These are phyloP conservation scores for Myoxocephalus aenaeus DNA, from an alignment of 2,797 vertebrate genomes.

Conservation along the genomic window DNA sequence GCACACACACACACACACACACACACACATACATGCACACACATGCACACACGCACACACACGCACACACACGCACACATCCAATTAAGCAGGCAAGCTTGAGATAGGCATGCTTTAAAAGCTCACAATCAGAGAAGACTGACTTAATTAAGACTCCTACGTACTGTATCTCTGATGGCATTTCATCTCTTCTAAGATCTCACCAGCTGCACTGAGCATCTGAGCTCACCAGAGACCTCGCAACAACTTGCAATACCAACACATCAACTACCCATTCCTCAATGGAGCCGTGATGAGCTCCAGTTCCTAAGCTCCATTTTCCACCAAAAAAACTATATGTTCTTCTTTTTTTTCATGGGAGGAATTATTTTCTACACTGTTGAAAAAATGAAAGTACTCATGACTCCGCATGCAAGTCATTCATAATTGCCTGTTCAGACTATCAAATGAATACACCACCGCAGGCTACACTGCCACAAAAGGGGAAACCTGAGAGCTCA, in stretches of 20 bases:
- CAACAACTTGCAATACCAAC: constrained; percentile 57
- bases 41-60: constrained; percentile 51
- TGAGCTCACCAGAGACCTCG: constrained; percentile 47
- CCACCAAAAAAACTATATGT: constrained; percentile 24
- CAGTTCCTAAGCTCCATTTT: constrained; percentile 17
- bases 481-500: constrained; percentile 48
- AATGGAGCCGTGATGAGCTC: constrained; percentile 23
- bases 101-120: constrained; percentile 70
- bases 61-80: constrained; percentile 41
- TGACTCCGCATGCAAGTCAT: constrained; percentile 52
- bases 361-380: constrained; percentile 7
- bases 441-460: constrained; percentile 63
- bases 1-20: constrained; percentile 41
- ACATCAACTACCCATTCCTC: constrained; percentile 28
- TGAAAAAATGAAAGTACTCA: constrained; percentile 7
- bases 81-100: constrained; percentile 61
- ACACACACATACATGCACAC: constrained; percentile 47
- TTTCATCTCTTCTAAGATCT: constrained; percentile 58
- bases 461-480: constrained; percentile 54
- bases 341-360: not conserved
- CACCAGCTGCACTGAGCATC: constrained; percentile 45
- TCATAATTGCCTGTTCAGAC: constrained; percentile 70
- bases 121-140: constrained; percentile 66
- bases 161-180: constrained; percentile 65
- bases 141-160: constrained; percentile 77